Conservation (phyloP, 53 echinoderm and acorn worm genomes). For the Henricia sp. region DNA sequence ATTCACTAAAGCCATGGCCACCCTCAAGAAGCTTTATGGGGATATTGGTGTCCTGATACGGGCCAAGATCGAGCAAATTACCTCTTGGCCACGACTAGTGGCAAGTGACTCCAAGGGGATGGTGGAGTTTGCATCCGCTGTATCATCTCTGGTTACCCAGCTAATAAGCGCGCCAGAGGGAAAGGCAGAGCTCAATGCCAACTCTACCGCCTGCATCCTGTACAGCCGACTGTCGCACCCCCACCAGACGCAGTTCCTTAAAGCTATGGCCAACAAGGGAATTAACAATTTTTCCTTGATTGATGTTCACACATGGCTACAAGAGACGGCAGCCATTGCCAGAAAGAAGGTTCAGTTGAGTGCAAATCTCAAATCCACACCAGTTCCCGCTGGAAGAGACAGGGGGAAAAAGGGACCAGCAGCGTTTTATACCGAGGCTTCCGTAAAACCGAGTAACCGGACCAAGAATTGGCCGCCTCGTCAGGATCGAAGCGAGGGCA, state of each 20-base stretch:
- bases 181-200: neutral
- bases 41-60: conserved; percentile 2
- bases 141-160: neutral
- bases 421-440: neutral
- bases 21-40: neutral
- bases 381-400: neutral
- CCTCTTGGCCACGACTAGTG: neutral
- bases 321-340: neutral
- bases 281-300: neutral
- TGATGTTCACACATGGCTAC: neutral
- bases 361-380: neutral
- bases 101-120: conserved; percentile 15
- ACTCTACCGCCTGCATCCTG: conserved; percentile 30
- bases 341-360: neutral
- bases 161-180: conserved; percentile 1
- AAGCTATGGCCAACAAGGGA: neutral
- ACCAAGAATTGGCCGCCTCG: neutral
- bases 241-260: conserved; percentile 16
- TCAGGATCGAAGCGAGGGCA: neutral
- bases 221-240: conserved; percentile 18
- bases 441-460: no score
- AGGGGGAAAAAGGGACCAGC: no score
- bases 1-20: conserved; percentile 13
- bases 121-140: conserved; percentile 15
- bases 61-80: neutral